Conservation (phyloP, 2,113 vertebrate genomes). For the Manacus vitellinus region DNA sequence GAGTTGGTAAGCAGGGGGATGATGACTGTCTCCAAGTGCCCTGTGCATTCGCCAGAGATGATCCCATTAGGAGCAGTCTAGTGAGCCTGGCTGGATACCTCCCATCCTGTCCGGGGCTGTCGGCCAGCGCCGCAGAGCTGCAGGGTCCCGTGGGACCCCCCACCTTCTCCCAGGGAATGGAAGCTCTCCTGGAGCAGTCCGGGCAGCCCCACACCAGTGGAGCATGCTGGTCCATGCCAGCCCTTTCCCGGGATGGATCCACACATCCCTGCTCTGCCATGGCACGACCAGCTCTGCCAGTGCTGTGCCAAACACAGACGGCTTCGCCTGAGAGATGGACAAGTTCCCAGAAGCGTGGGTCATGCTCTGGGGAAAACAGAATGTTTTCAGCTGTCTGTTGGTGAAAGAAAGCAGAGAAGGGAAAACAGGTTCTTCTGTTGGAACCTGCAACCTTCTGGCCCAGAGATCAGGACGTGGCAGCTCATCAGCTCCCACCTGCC, state of each 20-base stretch:
- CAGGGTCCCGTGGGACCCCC: rapidly evolving
- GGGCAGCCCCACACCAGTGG: background rate
- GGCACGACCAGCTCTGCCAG: background rate
- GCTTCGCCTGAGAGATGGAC: background rate
- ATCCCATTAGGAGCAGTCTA: background rate
- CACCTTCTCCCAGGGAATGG: background rate
- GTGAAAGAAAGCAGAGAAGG: background rate
- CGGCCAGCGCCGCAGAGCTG: rapidly evolving
- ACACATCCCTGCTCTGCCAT: background rate
- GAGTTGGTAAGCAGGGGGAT: background rate
- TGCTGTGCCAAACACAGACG: background rate
- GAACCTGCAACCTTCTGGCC: background rate
- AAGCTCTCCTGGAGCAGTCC: background rate
- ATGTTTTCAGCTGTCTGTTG: background rate
- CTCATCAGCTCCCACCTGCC: constrained; percentile 15
- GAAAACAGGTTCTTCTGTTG: constrained; percentile 20
- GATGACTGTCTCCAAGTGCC: background rate
- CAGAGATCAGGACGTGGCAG: background rate
- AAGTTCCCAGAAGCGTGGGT: background rate
- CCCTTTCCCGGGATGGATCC: background rate
- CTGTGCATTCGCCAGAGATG: background rate
- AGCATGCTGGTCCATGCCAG: rapidly evolving
- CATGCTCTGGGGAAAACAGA: background rate
- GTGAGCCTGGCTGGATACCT: background rate
- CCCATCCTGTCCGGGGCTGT: rapidly evolving